Base-by-base conservation (phyloP, 2,888 invertebrate genomes). In the Lumbricus terrestris region DNA sequence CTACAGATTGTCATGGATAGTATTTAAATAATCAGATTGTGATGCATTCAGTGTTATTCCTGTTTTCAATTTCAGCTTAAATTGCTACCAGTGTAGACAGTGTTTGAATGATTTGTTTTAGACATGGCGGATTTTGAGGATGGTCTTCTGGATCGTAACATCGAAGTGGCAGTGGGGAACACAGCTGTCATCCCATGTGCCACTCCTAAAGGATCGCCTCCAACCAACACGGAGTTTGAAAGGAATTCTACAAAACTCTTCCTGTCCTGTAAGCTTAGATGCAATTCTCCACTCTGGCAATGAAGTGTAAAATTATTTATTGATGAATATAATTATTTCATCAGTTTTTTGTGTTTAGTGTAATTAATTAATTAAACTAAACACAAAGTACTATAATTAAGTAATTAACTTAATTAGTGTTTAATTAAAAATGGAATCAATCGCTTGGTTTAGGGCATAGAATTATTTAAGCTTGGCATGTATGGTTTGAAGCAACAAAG, bases 161-260 rank as follows among this genome's bases (percentile, higher is more conserved):
- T 91, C 20, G 90, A 90, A 54, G 91, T 88, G 29, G 90, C 90
- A 18, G 90, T 89, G 90, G 90, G 90, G 20, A 91, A 91, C 88
- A 90, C 90, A 34, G 91, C 91, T 8, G 85, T 91, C 37, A 90
- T 91, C 15, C 90, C 91, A 47, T 91, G 91, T 42, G 47, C 35
- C n/a, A 90, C 91, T 35, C 91, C 91, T 8, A 82, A 38, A 8
- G 90, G 91, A n/a, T 69, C 82, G 88, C 91, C 91, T 15, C 40
- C 90, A 5, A 69, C 90, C 1, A 34, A 69, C 88, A 91, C 90
- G 33, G 54, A 38, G 54, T 91, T 91, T 85, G 91, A 90, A 82
- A 69, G 82, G 35, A 91, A 91, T 33, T 85, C 34, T 4, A 85
- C 85, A 6, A 34, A 37, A 37, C 85, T 85, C 37, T 37, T 85